Percentiles rank a stretch among this genome's conserved stretches.
Conservation (phyloP, 2,888 invertebrate species). For the Steinernema hermaphroditum region DNA sequence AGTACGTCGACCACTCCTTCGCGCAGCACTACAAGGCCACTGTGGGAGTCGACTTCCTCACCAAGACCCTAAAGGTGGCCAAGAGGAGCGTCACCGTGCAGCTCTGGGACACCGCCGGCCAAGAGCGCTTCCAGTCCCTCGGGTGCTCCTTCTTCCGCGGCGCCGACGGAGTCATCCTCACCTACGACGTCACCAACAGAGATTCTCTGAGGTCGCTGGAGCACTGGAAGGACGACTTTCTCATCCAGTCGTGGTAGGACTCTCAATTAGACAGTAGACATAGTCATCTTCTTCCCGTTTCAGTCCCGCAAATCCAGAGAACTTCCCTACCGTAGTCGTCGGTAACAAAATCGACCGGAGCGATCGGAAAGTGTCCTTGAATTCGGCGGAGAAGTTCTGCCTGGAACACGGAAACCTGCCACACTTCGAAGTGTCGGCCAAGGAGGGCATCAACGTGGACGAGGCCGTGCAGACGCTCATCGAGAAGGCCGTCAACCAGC, state of each 20-base stretch:
- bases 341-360: background rate
- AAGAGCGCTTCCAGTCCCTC: conserved; percentile 13
- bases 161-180: background rate
- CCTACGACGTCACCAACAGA: background rate
- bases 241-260: conserved; percentile 7
- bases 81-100: background rate
- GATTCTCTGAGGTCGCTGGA: background rate
- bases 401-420: background rate
- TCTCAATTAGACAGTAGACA: too few species aligned
- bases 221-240: conserved; percentile 10
- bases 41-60: background rate
- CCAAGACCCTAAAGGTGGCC: background rate
- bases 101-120: conserved; percentile 22
- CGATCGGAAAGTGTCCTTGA: background rate
- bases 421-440: conserved; percentile 79
- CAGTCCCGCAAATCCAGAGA: background rate
- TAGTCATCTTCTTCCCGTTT: background rate
- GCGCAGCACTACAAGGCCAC: background rate
- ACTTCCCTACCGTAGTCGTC: background rate
- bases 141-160: conserved; percentile 6
- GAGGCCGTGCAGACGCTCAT: conserved; percentile 81
- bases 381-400: background rate
- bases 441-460: conserved; percentile 97
- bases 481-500: conserved; percentile 2
- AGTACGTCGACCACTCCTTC: background rate